Evolutionary conservation across 1,140 invertebrate species (phyloP).

Genomic region (Euura lappo): DNA sequence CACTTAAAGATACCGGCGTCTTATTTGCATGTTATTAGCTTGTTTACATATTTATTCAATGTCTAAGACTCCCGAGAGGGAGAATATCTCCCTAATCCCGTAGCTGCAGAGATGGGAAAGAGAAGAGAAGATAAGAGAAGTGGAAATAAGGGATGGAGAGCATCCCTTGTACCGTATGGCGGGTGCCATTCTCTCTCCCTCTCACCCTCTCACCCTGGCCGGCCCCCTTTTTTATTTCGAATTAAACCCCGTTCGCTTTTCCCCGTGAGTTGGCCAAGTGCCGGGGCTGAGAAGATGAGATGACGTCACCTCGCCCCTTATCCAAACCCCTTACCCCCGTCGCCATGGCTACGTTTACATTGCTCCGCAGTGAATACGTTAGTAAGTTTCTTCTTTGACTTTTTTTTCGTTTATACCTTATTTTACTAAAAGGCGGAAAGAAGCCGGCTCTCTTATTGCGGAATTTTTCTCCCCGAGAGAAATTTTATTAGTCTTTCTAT

Average conservation of each 20-base stretch:
- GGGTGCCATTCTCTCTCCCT: background rate
- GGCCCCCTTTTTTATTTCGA: background rate
- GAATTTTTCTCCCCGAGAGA: too few species aligned
- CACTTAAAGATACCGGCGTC: conserved; percentile 32
- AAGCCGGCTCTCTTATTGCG: too few species aligned
- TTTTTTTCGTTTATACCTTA: background rate
- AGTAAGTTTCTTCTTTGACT: background rate
- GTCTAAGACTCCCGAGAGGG: conserved; percentile 19
- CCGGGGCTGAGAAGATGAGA: background rate
- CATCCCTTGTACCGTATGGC: too few species aligned
- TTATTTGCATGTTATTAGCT: conserved; percentile 59
- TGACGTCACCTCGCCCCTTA: background rate
- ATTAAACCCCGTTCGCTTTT: background rate
- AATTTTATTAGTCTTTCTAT: too few species aligned
- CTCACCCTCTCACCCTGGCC: background rate
- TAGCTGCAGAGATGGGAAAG: too few species aligned
- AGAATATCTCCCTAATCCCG: background rate
- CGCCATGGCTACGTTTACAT: conserved; percentile 1
- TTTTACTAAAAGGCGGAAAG: too few species aligned
- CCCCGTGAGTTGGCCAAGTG: conserved; percentile 1
- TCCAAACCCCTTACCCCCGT: background rate
- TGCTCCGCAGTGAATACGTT: background rate
- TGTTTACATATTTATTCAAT: conserved; percentile 58
- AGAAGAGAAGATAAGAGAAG: background rate
- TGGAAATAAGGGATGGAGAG: too few species aligned